A percentile compares a stretch with the other conserved stretches of the same genome.
phyloP scores from a whole-genome alignment of 1,140 invertebrate species.

The Stegodyphus dumicola region DNA sequence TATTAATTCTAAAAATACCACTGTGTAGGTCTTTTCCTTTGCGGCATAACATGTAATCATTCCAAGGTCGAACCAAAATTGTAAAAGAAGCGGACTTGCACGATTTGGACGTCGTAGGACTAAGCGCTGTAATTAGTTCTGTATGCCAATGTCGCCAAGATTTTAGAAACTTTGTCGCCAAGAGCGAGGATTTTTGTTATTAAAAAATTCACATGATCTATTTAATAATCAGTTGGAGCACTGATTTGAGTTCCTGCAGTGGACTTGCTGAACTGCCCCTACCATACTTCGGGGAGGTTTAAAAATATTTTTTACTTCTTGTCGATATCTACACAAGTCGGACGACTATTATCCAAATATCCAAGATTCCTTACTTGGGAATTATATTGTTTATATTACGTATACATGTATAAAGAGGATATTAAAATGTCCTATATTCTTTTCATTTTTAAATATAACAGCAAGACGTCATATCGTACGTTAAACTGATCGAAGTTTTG shows the following conservation, averaged over 20 bases:
- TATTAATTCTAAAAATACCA: constrained; percentile 22
- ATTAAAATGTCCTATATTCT: not conserved
- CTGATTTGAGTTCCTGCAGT: constrained; percentile 1
- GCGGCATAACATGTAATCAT: constrained; percentile 22
- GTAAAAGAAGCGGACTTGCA: not conserved
- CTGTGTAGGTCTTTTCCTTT: constrained; percentile 9
- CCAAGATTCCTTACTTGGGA: constrained; percentile 2
- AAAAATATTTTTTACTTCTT: constrained; percentile 42
- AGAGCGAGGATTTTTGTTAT: not conserved
- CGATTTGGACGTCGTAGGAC: not conserved
- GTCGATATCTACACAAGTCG: not conserved
- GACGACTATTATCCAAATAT: not conserved
- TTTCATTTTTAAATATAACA: not conserved
- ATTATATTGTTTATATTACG: constrained; percentile 43
- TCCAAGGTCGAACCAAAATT: constrained; percentile 13
- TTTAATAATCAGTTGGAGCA: not conserved
- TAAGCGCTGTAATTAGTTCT: not conserved
- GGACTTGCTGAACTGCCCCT: not conserved
- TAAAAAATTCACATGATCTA: not conserved
- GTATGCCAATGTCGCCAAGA: not conserved
- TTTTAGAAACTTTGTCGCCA: not conserved
- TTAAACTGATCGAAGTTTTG: too few relatives aligned
- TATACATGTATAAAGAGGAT: constrained; percentile 19
- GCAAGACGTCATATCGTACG: too few relatives aligned
- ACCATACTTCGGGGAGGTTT: constrained; percentile 19